Conservation (phyloP, 1,140 invertebrate species). For the Mylabris phalerata region DNA sequence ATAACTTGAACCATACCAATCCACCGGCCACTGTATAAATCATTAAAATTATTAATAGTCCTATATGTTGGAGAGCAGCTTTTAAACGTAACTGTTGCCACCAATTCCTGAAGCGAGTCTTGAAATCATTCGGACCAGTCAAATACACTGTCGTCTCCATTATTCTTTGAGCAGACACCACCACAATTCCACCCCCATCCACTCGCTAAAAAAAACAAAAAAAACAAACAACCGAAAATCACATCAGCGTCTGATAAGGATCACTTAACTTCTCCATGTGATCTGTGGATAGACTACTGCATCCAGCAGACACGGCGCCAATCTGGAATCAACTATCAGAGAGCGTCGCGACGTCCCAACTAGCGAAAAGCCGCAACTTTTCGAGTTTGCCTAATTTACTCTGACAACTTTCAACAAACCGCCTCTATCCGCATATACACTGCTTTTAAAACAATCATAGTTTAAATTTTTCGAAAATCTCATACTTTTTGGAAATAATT, state of each 20-base stretch:
- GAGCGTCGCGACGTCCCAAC: too few relatives aligned
- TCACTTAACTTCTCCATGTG: background rate
- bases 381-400: too few relatives aligned
- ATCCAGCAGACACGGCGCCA: background rate
- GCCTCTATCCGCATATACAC: too few relatives aligned
- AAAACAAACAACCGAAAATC: background rate
- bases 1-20: slow-evolving; percentile 50
- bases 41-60: slow-evolving; percentile 62
- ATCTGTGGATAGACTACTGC: background rate
- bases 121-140: slow-evolving; percentile 31
- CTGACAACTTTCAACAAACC: too few relatives aligned
- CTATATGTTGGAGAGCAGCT: slow-evolving; percentile 58
- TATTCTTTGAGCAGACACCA: background rate
- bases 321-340: too few relatives aligned
- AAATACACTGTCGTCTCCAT: slow-evolving; percentile 34
- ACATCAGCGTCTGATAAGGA: background rate
- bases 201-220: background rate
- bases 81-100: slow-evolving; percentile 50
- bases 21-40: slow-evolving; percentile 67
- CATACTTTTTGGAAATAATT: too few relatives aligned
- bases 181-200: too few relatives aligned
- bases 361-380: too few relatives aligned
- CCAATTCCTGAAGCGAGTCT: slow-evolving; percentile 34
- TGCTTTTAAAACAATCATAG: too few relatives aligned
- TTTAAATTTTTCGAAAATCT: too few relatives aligned